Evolutionary conservation across 2,113 vertebrate species (phyloP).

Genomic region (Nycticebus coucang): DNA sequence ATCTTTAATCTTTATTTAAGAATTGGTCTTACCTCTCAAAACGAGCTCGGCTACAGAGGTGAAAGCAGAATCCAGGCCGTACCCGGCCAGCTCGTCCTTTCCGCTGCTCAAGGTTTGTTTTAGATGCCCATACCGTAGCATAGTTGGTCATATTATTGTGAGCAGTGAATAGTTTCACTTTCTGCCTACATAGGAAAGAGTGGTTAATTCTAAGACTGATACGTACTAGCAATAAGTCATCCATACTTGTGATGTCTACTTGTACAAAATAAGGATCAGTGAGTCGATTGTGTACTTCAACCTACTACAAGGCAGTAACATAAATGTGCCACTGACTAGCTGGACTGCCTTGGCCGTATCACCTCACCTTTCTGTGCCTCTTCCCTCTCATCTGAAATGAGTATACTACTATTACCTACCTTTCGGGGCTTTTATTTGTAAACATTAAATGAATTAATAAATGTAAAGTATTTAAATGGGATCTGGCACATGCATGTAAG

Average conservation of each 20-base stretch:
- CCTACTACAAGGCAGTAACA: neutral
- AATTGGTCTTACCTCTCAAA: conserved; percentile 89
- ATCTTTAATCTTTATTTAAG: neutral
- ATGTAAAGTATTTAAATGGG: neutral
- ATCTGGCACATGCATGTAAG: neutral
- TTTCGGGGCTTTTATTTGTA: neutral
- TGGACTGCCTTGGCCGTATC: neutral
- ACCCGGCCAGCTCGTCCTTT: conserved; percentile 95
- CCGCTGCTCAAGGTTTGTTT: conserved; percentile 97
- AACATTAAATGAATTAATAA: neutral
- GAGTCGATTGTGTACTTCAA: neutral
- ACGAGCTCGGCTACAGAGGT: conserved; percentile 94
- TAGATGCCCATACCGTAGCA: conserved; percentile 98
- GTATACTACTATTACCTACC: neutral
- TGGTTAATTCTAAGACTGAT: neutral
- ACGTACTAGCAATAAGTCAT: neutral
- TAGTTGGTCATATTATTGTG: conserved; percentile 99
- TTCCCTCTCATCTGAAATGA: neutral
- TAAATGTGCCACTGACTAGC: accelerated
- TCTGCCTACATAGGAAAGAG: conserved; percentile 88
- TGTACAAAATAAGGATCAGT: neutral
- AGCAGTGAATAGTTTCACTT: conserved; percentile 97
- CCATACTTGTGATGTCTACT: neutral
- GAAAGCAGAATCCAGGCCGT: conserved; percentile 94
- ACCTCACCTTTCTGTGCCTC: neutral